Evolutionary conservation across 2,888 invertebrate genomes (phyloP), one percentile per base, ranked within the genome.

Genomic region (Nezara viridula): DNA sequence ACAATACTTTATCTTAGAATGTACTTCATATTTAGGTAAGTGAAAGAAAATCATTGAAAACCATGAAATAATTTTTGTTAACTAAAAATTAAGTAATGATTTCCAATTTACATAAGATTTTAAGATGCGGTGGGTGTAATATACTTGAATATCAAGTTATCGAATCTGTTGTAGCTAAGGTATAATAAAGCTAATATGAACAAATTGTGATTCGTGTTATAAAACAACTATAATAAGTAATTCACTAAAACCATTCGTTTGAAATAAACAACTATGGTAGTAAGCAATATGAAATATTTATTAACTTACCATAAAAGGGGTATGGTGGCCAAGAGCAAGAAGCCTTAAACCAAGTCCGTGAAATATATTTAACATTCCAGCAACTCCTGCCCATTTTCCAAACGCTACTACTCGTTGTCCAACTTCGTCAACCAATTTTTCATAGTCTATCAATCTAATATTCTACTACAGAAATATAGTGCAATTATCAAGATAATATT

Each of bases 351-450:
- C 99, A 85, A 99, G 94, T 0, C 99, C 99, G 92, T 99, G 99
- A 27, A 99, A 94, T 91, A 99, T 99, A 93, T 99, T 99, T 89
- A 99, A 97, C 96, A 98, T 99, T 24, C 99, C 99, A 44, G 99
- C 98, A 2, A 99, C 98, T 0, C 99, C 96, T 0, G 99, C 99
- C 94, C 99, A 99, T 93, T 98, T 99, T 0, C 99, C 99, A 93
- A 99, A 99, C 5, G 99, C 99, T 9, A 99, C 99, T 77, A 98
- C 96, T 21, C 99, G 94, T 91, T 97, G 96, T 0, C 99, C 98
- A 47, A 95, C 94, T 86, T 95, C 95, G 92, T 99, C 98, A 92
- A 98, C 97, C 92, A 99, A 95, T 93, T 98, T 98, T 93, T 99
- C 99, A 92, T 99, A 99, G 94, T 99, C 99, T 91, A 99, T 96